Evolutionary conservation across 1,140 invertebrate species (phyloP), one percentile per base, ranked within the genome.

Genomic region (Megalonaias nervosa): DNA sequence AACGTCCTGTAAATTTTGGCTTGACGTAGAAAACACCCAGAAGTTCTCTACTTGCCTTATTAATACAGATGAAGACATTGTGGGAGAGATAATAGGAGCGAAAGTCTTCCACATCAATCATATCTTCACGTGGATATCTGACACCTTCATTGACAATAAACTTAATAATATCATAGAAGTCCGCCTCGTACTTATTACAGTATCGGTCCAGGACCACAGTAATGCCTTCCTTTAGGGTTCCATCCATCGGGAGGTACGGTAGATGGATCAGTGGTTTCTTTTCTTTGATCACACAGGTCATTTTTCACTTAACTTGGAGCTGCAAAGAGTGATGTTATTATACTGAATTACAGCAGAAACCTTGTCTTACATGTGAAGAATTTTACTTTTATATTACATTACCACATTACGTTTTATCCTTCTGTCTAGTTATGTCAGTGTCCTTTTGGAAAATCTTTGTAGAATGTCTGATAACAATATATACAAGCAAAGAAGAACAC

Each of bases 1-100:
- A 85, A 48, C 84, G 62, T 2, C 87, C 87, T 12, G 87, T 84
- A 71, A 86, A 88, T 48, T 88, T 88, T 17, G 87, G 85, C 64
- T 88, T 88, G 1, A 88, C 80, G 61, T 88, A 87, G 60, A 88
- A 87, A 6, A 79, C 77, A 19, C 81, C 87, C 9, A 84, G 58
- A 11, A 84, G 66, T 77, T 79, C 71, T 11, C 61, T 60, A 14
- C 77, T 65, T 1, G 16, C 15, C 17, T 61, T 59, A 31, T 80
- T 56, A 17, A 74, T 60, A 58, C 81, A 79, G n/a, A 86, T 81
- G 58, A 84, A 85, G 2, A 80, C 80, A 26, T 87, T 77, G 71
- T 85, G 82, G 0, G 85, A 82, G 6, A 87, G 26, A 62, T 85
- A 88, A 71, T 84, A 87, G 2, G 75, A 38, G 15, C 82, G 72